Evolutionary conservation across 1,140 invertebrate species (phyloP).

Genomic region (Neodiprion fabricii): DNA sequence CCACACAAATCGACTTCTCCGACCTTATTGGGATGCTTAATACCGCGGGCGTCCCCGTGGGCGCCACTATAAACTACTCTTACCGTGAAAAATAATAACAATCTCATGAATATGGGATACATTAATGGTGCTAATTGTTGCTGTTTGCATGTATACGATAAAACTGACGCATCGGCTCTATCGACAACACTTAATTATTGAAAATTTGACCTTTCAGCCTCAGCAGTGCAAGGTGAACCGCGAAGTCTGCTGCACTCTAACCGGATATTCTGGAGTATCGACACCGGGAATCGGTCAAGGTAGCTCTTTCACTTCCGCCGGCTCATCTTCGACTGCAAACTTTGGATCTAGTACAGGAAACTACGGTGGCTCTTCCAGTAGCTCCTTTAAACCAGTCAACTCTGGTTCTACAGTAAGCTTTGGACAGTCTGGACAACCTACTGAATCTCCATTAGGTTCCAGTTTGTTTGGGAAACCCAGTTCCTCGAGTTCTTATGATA

Average conservation of each 20-base stretch:
- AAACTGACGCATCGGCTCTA: not conserved
- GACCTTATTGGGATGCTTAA: not conserved
- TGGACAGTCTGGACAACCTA: not conserved
- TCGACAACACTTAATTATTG: not conserved
- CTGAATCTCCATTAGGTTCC: not conserved
- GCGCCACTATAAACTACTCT: not conserved
- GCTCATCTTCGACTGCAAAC: not conserved
- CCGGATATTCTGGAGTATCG: constrained; percentile 8
- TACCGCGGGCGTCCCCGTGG: not conserved
- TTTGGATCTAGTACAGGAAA: not conserved
- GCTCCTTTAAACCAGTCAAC: not conserved
- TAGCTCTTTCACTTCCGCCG: not conserved
- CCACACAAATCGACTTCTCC: not conserved
- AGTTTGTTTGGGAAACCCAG: not conserved
- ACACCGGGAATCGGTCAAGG: constrained; percentile 5
- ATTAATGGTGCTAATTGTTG: not conserved
- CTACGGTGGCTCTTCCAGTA: not conserved
- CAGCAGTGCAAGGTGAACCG: constrained; percentile 41
- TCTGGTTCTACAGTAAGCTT: not conserved
- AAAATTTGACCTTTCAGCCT: constrained; percentile 36
- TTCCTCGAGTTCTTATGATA: not conserved
- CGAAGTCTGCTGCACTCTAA: constrained; percentile 52
- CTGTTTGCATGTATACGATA: not conserved
- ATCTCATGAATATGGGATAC: not conserved
- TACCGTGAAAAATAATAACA: no score